Base-by-base conservation (phyloP, 1,140 invertebrate species). In the Papilio machaon region DNA sequence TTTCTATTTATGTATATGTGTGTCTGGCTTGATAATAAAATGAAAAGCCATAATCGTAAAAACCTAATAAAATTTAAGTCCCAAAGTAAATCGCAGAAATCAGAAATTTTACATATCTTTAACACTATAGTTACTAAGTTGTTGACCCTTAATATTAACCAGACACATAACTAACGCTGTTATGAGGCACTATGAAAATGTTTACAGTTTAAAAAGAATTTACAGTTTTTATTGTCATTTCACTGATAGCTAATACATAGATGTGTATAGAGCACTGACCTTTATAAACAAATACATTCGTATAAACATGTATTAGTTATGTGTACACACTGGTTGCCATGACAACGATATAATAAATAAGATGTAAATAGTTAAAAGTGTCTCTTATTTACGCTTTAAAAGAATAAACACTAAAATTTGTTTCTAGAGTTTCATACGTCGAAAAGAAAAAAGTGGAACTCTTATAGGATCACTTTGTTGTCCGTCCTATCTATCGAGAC, bases 161-260 rank as follows among this genome's bases (percentile, higher is more conserved):
- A 17, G 52, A 47, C 30, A 60, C 35, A 46, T 60, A 70, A 9
- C 17, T 17, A 17, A 67, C 0, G 0, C 23, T 8, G 19, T 49
- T 67, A 67, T 67, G 30, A 67, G 64, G 30, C 11, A 4, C 10
- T 67, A 15, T 13, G 35, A 67, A 30, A 67, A 67, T 67, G 64
- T 67, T 30, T 30, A 30, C 23, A 30, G 23, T 30, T 30, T 67
- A 35, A 35, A 67, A 35, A 35, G 23, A 67, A 35, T 35, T 67
- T 30, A 64, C 30, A 19, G 17, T 19, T 67, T 67, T 67, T 67
- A 67, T 64, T 64, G 19, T 64, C 19, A 64, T 67, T 64, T 67
- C 64, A 15, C 11, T 30, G 8, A 64, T 64, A 2, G 10, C 17
- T 43, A 7, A 43, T 7, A 19, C 17, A 58, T 58, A 58, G 17